Conservation (phyloP, 2,113 vertebrate genomes). For the Melanotaenia duboulayi region DNA sequence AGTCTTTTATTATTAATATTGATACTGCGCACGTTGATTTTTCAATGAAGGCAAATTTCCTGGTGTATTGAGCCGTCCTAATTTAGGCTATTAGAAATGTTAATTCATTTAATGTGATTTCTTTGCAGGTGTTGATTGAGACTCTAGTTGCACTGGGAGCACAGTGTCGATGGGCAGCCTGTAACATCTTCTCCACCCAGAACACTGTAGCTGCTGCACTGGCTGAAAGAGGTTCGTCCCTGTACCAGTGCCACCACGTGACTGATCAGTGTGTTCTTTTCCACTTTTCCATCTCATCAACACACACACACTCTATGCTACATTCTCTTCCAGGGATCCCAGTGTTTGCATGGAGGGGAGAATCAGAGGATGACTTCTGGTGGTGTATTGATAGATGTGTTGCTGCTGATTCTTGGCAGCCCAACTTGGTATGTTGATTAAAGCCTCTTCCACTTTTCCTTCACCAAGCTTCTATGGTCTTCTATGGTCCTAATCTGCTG, state of each 20-base stretch:
- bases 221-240: conserved; percentile 87
- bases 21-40: no score
- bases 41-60: no score
- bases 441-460: background rate
- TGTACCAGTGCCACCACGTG: background rate
- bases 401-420: conserved; percentile 90
- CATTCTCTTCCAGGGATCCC: conserved; percentile 83
- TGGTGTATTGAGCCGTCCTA: no score
- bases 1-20: no score
- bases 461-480: background rate
- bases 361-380: conserved; percentile 97
- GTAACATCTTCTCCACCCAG: conserved; percentile 97
- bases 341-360: conserved; percentile 96
- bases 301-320: background rate
- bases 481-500: no score
- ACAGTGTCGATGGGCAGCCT: conserved; percentile 95
- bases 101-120: background rate
- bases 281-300: background rate
- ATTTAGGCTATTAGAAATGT: background rate
- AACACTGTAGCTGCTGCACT: conserved; percentile 93
- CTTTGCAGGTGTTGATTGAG: conserved; percentile 91
- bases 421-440: conserved; percentile 89
- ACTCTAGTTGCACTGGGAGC: conserved; percentile 89
- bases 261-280: background rate
- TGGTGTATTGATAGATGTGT: conserved; percentile 97